These are phyloP conservation scores for Ceratina japonica DNA, from an alignment of 1,140 invertebrate species.

Conservation along the genomic window DNA sequence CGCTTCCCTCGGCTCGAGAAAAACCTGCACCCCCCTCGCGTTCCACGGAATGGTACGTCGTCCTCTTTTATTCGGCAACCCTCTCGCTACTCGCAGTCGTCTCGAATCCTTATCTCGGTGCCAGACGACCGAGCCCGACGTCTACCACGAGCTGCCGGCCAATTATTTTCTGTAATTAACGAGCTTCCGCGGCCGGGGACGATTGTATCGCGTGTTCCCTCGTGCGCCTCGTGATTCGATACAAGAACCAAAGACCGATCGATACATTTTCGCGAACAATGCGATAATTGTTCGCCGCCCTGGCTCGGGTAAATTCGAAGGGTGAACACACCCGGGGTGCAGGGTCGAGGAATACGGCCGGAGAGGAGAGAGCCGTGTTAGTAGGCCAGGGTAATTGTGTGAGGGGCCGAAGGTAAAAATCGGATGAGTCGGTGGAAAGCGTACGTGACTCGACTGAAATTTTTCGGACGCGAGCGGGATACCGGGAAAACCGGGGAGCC, in stretches of 20 bases:
- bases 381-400: conserved; percentile 36
- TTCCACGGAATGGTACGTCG: background rate
- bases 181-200: conserved; percentile 19
- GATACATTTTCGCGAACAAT: conserved; percentile 40
- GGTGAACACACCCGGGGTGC: background rate
- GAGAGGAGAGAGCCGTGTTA: background rate
- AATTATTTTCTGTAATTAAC: conserved; percentile 62
- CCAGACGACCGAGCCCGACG: conserved; percentile 7
- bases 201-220: conserved; percentile 34
- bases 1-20: conserved; percentile 12
- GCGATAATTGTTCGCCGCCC: conserved; percentile 29
- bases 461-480: background rate
- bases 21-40: conserved; percentile 11
- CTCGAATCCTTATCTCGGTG: conserved; percentile 50
- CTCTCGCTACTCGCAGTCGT: background rate
- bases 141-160: conserved; percentile 27
- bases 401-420: conserved; percentile 20
- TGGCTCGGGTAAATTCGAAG: background rate
- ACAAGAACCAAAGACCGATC: conserved; percentile 1
- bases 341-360: background rate
- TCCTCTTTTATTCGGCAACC: background rate
- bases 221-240: conserved; percentile 4
- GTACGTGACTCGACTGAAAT: conserved; percentile 35
- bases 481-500: background rate
- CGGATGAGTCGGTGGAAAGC: conserved; percentile 18